A percentile compares a stretch with the other conserved stretches of the same genome.
Conservation (phyloP, 2,797 vertebrate genomes). For the Anguilla marmorata region DNA sequence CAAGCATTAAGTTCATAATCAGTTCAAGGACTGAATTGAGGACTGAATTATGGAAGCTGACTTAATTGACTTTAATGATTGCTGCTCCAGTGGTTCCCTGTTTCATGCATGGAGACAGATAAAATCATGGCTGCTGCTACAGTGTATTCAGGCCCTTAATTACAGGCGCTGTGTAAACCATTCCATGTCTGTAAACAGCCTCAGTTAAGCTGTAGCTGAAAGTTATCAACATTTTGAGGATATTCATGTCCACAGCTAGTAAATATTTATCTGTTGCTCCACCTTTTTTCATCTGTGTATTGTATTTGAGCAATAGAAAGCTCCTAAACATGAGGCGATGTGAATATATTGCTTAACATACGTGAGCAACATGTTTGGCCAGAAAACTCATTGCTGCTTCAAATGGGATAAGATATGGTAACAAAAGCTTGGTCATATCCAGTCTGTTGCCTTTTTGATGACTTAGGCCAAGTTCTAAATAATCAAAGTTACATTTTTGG, state of each 20-base stretch:
- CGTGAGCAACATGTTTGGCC: neutral
- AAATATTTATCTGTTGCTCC: neutral
- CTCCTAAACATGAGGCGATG: neutral
- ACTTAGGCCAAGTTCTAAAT: neutral
- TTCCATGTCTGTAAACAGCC: neutral
- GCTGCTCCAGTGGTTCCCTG: neutral
- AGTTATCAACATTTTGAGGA: neutral
- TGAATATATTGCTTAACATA: neutral
- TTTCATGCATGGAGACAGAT: neutral
- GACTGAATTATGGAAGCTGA: neutral
- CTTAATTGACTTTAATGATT: neutral
- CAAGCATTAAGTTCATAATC: neutral
- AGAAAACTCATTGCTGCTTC: neutral
- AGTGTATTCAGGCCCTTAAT: neutral
- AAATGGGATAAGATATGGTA: neutral
- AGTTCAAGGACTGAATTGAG: neutral
- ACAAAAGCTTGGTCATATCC: neutral
- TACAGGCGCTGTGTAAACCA: neutral
- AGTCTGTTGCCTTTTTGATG: neutral
- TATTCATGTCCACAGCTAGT: neutral
- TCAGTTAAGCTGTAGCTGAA: neutral
- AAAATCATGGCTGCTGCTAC: neutral
- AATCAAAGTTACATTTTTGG: neutral
- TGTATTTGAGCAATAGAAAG: neutral
- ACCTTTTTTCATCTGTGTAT: neutral